Evolutionary conservation across 2,797 vertebrate genomes (phyloP).

Genomic region (Pangasius sanitwongsei): DNA sequence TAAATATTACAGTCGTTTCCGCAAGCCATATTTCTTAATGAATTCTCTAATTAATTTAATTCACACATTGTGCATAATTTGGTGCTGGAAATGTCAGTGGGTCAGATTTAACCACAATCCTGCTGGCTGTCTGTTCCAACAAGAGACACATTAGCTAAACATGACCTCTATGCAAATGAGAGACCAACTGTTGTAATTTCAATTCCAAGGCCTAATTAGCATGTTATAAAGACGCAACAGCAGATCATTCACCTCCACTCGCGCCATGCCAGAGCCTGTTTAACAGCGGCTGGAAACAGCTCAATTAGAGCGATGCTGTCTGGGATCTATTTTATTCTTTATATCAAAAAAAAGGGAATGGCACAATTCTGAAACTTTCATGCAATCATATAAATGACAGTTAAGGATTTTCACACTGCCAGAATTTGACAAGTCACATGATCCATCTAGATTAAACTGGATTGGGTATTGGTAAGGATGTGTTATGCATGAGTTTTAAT

Average conservation of each 20-base stretch:
- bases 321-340: slow-evolving; percentile 50
- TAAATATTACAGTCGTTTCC: slow-evolving; percentile 85
- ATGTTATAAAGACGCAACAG: slow-evolving; percentile 71
- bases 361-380: neutral
- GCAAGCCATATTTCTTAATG: slow-evolving; percentile 87
- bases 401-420: neutral
- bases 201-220: slow-evolving; percentile 68
- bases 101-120: slow-evolving; percentile 85
- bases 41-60: slow-evolving; percentile 97
- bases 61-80: slow-evolving; percentile 91
- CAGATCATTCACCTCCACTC: slow-evolving; percentile 68
- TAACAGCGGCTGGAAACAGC: slow-evolving; percentile 59
- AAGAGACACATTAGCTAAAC: slow-evolving; percentile 85
- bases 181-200: slow-evolving; percentile 77
- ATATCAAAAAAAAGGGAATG: neutral
- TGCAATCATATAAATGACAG: too few relatives aligned
- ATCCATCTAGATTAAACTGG: neutral
- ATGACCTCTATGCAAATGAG: slow-evolving; percentile 86
- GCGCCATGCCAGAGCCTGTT: slow-evolving; percentile 66
- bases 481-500: slow-evolving; percentile 9
- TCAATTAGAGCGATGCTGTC: slow-evolving; percentile 59
- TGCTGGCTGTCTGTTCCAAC: slow-evolving; percentile 83
- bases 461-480: neutral
- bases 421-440: neutral
- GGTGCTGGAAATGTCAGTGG: slow-evolving; percentile 85